phyloP scores from a whole-genome alignment of 2,888 invertebrate genomes.

The Caenorhabditis uteleia region DNA sequence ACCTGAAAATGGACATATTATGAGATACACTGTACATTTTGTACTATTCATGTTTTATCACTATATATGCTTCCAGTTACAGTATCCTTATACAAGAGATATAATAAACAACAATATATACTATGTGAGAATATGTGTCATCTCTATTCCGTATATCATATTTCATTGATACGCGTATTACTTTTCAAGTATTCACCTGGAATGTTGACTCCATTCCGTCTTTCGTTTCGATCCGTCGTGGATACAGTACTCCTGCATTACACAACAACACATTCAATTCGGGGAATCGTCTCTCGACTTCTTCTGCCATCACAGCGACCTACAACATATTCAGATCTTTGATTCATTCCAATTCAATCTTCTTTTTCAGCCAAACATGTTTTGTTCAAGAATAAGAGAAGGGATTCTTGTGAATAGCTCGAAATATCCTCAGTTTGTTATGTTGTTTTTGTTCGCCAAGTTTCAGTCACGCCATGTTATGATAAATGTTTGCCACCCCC shows the following conservation, averaged over 20 bases:
- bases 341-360: slow-evolving; percentile 11
- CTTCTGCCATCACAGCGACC: slow-evolving; percentile 62
- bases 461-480: not conserved
- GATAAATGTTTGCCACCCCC: not conserved
- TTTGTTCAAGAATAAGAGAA: slow-evolving; percentile 4
- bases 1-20: slow-evolving; percentile 49
- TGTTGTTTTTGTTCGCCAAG: slow-evolving; percentile 1
- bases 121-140: no score
- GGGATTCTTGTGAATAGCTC: not conserved
- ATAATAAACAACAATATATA: no score
- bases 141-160: not conserved
- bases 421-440: not conserved
- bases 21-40: no score
- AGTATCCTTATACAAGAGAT: no score
- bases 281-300: slow-evolving; percentile 61
- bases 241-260: slow-evolving; percentile 64
- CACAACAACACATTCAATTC: slow-evolving; percentile 62
- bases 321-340: slow-evolving; percentile 25
- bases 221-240: slow-evolving; percentile 53
- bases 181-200: no score
- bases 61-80: no score
- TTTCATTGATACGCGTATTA: not conserved
- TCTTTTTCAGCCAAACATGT: slow-evolving; percentile 3
- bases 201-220: slow-evolving; percentile 66
- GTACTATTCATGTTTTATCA: no score